Evolutionary conservation across 2,113 vertebrate species (phyloP).

Genomic region (Cynocephalus volans): DNA sequence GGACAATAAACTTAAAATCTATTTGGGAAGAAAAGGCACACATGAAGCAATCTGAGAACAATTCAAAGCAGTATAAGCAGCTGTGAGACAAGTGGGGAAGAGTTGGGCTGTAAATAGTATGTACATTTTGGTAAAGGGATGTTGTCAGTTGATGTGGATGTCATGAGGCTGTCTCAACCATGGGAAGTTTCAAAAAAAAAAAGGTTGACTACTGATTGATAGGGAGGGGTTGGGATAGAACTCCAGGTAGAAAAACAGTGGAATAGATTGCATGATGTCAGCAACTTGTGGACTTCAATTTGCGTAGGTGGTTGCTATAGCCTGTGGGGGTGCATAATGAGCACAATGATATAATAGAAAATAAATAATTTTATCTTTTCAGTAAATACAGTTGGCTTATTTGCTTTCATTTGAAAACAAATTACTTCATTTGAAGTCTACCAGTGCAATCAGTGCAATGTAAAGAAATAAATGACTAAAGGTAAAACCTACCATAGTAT

Average conservation of each 20-base stretch:
- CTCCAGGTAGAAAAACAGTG: not conserved
- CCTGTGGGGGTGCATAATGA: not conserved
- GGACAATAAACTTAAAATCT: not conserved
- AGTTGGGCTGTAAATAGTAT: not conserved
- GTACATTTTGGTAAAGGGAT: not conserved
- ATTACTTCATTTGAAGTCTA: not conserved
- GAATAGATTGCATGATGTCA: not conserved
- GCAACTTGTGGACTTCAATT: not conserved
- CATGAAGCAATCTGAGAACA: not conserved
- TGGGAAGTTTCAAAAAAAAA: not conserved
- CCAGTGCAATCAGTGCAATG: not conserved
- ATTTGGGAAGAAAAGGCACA: not conserved
- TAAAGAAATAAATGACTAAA: constrained; percentile 1
- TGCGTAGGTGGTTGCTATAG: not conserved
- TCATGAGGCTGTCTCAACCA: not conserved
- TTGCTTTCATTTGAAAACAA: constrained; percentile 62
- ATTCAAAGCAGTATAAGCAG: not conserved
- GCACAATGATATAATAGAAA: not conserved
- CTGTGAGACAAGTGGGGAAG: not conserved
- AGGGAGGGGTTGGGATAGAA: not conserved
- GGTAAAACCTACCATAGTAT: not conserved
- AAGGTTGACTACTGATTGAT: not conserved
- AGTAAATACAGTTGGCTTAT: not conserved
- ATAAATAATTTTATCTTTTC: constrained; percentile 19
- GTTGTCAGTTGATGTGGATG: accelerated